Evolutionary conservation across 2,888 invertebrate genomes (phyloP).

Genomic region (Subacronicta megacephala): DNA sequence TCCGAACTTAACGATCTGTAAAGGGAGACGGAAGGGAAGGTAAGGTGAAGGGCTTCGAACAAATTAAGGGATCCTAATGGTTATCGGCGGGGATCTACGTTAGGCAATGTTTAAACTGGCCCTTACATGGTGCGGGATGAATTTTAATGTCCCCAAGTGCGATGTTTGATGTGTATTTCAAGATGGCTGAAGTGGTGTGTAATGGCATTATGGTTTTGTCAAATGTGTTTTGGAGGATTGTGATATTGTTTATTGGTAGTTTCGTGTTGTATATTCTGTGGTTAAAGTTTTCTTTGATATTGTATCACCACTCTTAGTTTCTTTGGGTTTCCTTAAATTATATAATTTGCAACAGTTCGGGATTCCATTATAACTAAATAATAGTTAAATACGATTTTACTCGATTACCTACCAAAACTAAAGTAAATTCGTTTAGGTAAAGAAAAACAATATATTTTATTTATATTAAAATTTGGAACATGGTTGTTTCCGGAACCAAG

Average conservation of each 20-base stretch:
- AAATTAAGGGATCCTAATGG: conserved; percentile 89
- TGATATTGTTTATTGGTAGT: conserved; percentile 15
- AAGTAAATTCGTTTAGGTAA: no score
- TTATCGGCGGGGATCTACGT: conserved; percentile 83
- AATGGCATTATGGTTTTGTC: conserved; percentile 26
- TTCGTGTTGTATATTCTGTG: no score
- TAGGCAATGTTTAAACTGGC: conserved; percentile 77
- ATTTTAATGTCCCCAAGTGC: conserved; percentile 80
- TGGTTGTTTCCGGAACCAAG: no score
- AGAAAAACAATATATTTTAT: no score
- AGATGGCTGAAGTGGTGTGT: conserved; percentile 28
- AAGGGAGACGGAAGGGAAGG: conserved; percentile 87
- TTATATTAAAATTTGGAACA: no score
- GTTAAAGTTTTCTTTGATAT: no score
- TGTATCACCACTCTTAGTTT: background rate
- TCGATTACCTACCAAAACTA: no score
- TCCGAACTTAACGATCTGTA: conserved; percentile 80
- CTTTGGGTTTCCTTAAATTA: no score
- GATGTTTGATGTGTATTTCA: conserved; percentile 38
- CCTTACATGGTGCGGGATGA: conserved; percentile 80
- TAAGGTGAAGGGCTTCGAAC: conserved; percentile 86
- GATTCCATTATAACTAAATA: no score
- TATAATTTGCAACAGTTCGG: no score
- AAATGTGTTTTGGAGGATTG: conserved; percentile 13
- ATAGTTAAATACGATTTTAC: no score